Conservation (phyloP, 2,113 vertebrate genomes). For the Taurulus bubalis region DNA sequence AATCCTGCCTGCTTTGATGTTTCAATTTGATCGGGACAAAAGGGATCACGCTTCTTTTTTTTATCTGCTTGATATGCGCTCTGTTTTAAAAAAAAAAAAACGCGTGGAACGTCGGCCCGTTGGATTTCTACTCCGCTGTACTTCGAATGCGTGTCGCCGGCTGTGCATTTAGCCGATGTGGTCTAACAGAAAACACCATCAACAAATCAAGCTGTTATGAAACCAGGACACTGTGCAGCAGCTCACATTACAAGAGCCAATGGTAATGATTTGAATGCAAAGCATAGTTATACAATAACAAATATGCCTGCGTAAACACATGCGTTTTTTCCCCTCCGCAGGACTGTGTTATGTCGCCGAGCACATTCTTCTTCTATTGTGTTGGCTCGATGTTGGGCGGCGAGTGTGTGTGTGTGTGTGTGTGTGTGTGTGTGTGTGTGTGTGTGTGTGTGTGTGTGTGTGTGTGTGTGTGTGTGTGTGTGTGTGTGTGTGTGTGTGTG, state of each 20-base stretch:
- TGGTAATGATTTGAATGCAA: constrained; percentile 27
- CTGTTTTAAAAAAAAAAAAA: constrained; percentile 2
- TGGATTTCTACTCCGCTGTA: constrained; percentile 30
- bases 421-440: constrained; percentile 36
- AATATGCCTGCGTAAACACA: constrained; percentile 19
- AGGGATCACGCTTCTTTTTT: constrained; percentile 21
- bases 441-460: constrained; percentile 39
- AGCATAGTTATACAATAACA: constrained; percentile 25
- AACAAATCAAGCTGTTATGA: constrained; percentile 59
- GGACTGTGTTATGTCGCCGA: constrained; percentile 32
- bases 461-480: constrained; percentile 38
- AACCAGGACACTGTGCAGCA: constrained; percentile 44
- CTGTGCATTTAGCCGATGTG: constrained; percentile 31
- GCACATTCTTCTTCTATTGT: constrained; percentile 57
- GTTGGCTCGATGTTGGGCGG: constrained; percentile 44
- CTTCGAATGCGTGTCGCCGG: constrained; percentile 40
- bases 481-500: constrained; percentile 38
- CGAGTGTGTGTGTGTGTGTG: constrained; percentile 37
- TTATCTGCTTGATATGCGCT: constrained; percentile 41
- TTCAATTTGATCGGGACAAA: constrained; percentile 62
- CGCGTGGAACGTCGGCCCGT: constrained; percentile 23
- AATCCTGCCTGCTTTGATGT: constrained; percentile 58
- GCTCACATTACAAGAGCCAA: constrained; percentile 18
- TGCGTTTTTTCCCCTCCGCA: constrained; percentile 25
- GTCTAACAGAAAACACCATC: constrained; percentile 52